A percentile compares a stretch with the other conserved stretches of the same genome.
These are phyloP conservation scores for Eupelmus urozonus DNA, from an alignment of 2,888 invertebrate species.

Conservation along the genomic window DNA sequence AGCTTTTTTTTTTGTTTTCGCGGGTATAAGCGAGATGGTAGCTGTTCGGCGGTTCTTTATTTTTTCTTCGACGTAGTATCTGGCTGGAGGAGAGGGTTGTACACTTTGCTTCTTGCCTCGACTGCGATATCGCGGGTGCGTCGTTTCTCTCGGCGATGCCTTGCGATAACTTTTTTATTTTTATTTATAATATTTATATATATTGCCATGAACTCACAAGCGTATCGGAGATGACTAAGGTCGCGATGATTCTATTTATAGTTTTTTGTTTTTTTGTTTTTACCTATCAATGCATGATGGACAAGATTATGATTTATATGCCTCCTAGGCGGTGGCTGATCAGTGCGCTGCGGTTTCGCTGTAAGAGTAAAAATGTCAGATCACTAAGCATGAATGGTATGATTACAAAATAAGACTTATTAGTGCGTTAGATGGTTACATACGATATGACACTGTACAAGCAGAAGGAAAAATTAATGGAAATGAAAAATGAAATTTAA, in stretches of 20 bases:
- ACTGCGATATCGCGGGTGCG: constrained; percentile 18
- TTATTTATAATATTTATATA: constrained; percentile 32
- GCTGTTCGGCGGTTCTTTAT: too few species aligned
- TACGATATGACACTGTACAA: constrained; percentile 56
- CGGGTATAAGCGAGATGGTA: too few species aligned
- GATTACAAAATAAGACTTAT: constrained; percentile 59
- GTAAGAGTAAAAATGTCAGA: constrained; percentile 71
- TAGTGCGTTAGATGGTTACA: constrained; percentile 52
- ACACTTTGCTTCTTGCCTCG: neutral
- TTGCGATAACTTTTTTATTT: neutral
- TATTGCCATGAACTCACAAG: constrained; percentile 54
- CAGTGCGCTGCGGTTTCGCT: constrained; percentile 77
- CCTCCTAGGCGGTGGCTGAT: constrained; percentile 74
- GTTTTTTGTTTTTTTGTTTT: constrained; percentile 49
- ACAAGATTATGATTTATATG: constrained; percentile 73
- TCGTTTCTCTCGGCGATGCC: constrained; percentile 36
- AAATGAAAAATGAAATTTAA: neutral
- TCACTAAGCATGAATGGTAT: constrained; percentile 65
- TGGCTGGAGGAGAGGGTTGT: neutral
- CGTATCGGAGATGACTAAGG: constrained; percentile 53
- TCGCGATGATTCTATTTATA: constrained; percentile 66
- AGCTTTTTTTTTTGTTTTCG: neutral
- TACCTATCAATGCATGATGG: constrained; percentile 71
- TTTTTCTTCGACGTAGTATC: neutral
- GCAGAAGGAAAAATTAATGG: constrained; percentile 56